Base-by-base conservation (phyloP, 2,888 invertebrate species). In the Tromatobia lineatoria region DNA sequence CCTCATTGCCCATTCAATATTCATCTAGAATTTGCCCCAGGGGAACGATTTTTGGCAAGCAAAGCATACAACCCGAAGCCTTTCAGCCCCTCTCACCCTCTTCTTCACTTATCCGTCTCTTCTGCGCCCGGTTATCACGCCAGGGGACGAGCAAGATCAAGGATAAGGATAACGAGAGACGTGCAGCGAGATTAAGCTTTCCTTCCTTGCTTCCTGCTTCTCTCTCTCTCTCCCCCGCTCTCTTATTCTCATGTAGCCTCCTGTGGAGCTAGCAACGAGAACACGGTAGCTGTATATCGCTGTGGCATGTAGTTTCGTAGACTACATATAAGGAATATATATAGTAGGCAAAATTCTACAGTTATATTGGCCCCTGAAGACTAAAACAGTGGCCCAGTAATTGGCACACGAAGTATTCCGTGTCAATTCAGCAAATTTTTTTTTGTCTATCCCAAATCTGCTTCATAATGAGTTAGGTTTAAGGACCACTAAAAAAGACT, bases 121-220 rank as follows among this genome's bases (percentile, higher is more conserved):
- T 66, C 57, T 20, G 54, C 79, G 38, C 64, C 23, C 66, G 71
- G 76, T 20, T 77, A 83, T 83, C 80, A 71, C 80, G 70, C 70
- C 80, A 74, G 73, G 83, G 79, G 76, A 83, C 67, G 76, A 82
- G 82, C 75, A 80, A 85, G 83, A 87, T 87, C 83, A 78, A 76
- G 73, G 86, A 85, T 87, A 87, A 81, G 73, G 86, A 85, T 85
- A 87, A 87, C 80, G 84, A 82, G 87, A 85, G 85, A 84, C 83
- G 82, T 78, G 80, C 64, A 78, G 81, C 79, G 82, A 87, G 87
- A 85, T 85, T 87, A 85, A 87, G 85, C 79, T 76, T 69, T 23
- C 69, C 73, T 69, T 75, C 67, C 47, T 57, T 45, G 52, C 59
- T 52, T 50, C 66, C 75, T 64, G 64, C 61, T 38, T 66, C 52